phyloP scores from a whole-genome alignment of 2,888 invertebrate genomes.

The Drosophila subquinaria region DNA sequence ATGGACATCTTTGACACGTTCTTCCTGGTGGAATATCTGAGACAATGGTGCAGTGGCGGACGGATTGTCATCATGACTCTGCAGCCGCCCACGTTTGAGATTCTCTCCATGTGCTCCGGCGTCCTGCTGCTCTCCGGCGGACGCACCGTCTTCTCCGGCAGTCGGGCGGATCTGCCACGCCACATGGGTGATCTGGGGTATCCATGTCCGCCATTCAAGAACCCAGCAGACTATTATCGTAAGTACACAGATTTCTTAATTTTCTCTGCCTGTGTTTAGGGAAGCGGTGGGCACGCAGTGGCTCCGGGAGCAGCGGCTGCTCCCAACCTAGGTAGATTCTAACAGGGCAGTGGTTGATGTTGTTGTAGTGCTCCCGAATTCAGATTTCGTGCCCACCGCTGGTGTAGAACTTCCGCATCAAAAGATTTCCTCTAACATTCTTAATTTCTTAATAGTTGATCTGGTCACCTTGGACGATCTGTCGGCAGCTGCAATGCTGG shows the following conservation, averaged over 20 bases:
- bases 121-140: conserved; percentile 95
- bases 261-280: too few relatives aligned
- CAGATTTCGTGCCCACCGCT: too few relatives aligned
- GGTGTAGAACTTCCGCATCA: too few relatives aligned
- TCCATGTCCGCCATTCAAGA: conserved; percentile 98
- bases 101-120: conserved; percentile 92
- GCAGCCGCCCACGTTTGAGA: conserved; percentile 97
- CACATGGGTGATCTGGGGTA: conserved; percentile 96
- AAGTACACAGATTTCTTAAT: conserved; percentile 40
- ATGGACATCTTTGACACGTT: conserved; percentile 97
- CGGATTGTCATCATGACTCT: conserved; percentile 95
- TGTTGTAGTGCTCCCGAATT: too few relatives aligned
- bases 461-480: conserved; percentile 96
- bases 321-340: too few relatives aligned
- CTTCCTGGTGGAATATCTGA: conserved; percentile 96
- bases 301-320: too few relatives aligned
- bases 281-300: too few relatives aligned
- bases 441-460: conserved; percentile 89
- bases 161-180: conserved; percentile 94
- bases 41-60: conserved; percentile 92
- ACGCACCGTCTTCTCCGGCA: conserved; percentile 95
- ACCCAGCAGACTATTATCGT: conserved; percentile 98
- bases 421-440: not conserved
- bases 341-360: too few relatives aligned
- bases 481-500: conserved; percentile 96